Percentiles rank a stretch among this genome's conserved stretches.
phyloP scores from a whole-genome alignment of 2,113 vertebrate species.

The Oreotrochilus melanogaster region DNA sequence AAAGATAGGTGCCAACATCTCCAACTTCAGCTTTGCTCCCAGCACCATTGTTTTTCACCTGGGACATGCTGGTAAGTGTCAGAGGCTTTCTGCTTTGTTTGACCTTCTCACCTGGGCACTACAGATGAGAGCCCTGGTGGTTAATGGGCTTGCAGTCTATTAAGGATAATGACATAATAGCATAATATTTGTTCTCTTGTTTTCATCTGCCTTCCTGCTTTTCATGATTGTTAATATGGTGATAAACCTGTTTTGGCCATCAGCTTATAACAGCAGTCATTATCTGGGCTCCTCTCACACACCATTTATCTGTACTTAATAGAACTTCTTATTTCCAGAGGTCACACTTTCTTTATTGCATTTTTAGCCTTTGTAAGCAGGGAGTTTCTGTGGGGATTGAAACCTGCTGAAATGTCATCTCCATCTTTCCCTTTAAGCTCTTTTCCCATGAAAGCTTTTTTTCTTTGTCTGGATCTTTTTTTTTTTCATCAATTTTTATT shows the following conservation, averaged over 20 bases:
- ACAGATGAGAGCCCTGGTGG: constrained; percentile 36
- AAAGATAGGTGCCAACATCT: constrained; percentile 96
- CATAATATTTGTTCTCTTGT: constrained; percentile 72
- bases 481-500: neutral
- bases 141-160: constrained; percentile 75
- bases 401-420: neutral
- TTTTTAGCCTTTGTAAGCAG: constrained; percentile 40
- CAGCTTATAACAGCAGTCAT: constrained; percentile 71
- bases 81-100: constrained; percentile 65
- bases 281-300: constrained; percentile 58
- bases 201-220: constrained; percentile 75
- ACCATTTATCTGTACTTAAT: constrained; percentile 70
- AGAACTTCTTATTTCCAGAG: constrained; percentile 69
- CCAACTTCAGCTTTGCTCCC: constrained; percentile 95
- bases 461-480: neutral
- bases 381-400: constrained; percentile 34
- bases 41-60: constrained; percentile 95
- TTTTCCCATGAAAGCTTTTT: neutral
- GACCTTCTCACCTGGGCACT: constrained; percentile 74
- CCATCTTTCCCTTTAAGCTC: neutral
- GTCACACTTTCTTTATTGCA: constrained; percentile 58
- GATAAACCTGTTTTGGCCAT: constrained; percentile 76
- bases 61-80: constrained; percentile 92
- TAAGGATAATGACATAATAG: constrained; percentile 84
- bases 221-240: constrained; percentile 71